A percentile compares a stretch with the other conserved stretches of the same genome.
Evolutionary conservation across 2,888 invertebrate species (phyloP).

Genomic region (Athalia rosae): DNA sequence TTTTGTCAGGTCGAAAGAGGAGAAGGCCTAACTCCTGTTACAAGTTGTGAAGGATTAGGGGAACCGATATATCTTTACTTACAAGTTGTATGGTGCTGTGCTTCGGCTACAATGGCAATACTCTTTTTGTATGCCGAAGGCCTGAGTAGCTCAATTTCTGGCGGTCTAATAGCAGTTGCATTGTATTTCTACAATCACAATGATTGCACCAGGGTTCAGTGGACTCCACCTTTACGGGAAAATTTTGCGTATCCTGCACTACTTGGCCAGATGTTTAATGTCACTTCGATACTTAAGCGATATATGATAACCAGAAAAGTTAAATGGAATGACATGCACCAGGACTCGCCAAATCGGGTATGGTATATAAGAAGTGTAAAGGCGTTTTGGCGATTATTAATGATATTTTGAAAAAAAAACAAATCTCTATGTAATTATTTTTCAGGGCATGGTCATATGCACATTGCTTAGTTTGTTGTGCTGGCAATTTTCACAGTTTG

Average conservation of each 20-base stretch:
- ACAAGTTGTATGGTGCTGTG: slow-evolving; percentile 83
- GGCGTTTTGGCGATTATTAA: too few species aligned
- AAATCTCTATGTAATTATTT: slow-evolving; percentile 45
- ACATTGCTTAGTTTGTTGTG: slow-evolving; percentile 75
- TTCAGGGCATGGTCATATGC: slow-evolving; percentile 62
- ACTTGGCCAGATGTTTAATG: slow-evolving; percentile 82
- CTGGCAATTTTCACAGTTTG: slow-evolving; percentile 91
- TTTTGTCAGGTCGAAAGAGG: slow-evolving; percentile 79
- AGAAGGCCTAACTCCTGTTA: slow-evolving; percentile 77
- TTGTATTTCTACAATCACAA: slow-evolving; percentile 89
- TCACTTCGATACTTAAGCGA: slow-evolving; percentile 72
- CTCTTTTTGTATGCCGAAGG: slow-evolving; percentile 82
- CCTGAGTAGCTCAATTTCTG: slow-evolving; percentile 82
- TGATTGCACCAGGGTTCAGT: slow-evolving; percentile 89
- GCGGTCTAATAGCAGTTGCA: slow-evolving; percentile 82
- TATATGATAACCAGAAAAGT: slow-evolving; percentile 22
- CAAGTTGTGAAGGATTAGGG: slow-evolving; percentile 87
- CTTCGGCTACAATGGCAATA: slow-evolving; percentile 82
- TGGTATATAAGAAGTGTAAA: not conserved
- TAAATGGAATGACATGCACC: slow-evolving; percentile 25
- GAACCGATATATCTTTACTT: slow-evolving; percentile 90
- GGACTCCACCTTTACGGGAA: slow-evolving; percentile 90
- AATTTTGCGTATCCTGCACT: slow-evolving; percentile 90
- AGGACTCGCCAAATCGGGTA: slow-evolving; percentile 35
- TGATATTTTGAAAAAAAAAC: too few species aligned